Evolutionary conservation across 2,113 vertebrate genomes (phyloP), one percentile per base, ranked within the genome.

Genomic region (Puntigrus tetrazona): DNA sequence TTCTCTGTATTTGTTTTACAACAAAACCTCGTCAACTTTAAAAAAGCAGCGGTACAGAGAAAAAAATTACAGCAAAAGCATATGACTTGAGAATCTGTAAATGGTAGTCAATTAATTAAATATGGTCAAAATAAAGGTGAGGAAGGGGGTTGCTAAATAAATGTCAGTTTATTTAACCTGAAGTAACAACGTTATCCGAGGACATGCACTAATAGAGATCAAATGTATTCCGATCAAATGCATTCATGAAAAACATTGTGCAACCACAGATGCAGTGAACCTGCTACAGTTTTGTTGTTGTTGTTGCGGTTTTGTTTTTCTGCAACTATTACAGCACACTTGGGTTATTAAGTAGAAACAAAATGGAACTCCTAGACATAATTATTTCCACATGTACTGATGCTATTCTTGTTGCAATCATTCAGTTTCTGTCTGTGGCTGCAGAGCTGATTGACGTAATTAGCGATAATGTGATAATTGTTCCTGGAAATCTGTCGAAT

Each of bases 401-500:
- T 73, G 65, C 63, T 63, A 74, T 67, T 81, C n/a, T 69, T 47
- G 47, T 34, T n/a, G 29, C 41, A 67, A 31, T 47, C 16, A 13
- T 45, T 80, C 59, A n/a, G 16, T 67, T 52, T 61, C 45, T 61
- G 41, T 41, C 38, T 25, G 34, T 61, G 63, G 50, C 38, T 76
- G 29, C 22, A 29, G 47, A 72, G 55, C 50, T 78, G 81, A 84
- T 78, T 82, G 88, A 86, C 87, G 45, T 81, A 77, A 43, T 73
- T 84, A 83, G 83, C 38, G 0, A 52, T 83, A 86, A 81, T 77
- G n/a, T 41, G 81, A 86, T 87, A 90, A 90, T 86, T 88, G 86
- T 72, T 88, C 84, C 87, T 86, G 85, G 86, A 87, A 82, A 55
- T 31, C 86, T 27, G 73, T 67, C 85, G 86, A 85, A 91, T 84